phyloP scores from a whole-genome alignment of 2,113 vertebrate species.

The Pseudopipra pipra region DNA sequence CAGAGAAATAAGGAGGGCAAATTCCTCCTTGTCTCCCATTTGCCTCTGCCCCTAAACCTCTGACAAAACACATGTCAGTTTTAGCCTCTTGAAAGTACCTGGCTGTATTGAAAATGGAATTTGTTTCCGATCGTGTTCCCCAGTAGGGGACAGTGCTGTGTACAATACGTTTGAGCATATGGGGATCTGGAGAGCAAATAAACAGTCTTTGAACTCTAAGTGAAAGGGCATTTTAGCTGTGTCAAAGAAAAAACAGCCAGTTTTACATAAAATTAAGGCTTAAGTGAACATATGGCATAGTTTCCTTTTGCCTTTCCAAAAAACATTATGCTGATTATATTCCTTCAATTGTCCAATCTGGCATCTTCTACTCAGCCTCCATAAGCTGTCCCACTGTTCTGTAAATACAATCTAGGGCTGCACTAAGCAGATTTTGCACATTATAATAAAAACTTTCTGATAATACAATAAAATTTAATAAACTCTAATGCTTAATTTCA shows the following conservation, averaged over 20 bases:
- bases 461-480: conserved; percentile 82
- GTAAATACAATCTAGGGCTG: conserved; percentile 75
- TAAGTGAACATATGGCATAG: conserved; percentile 86
- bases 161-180: conserved; percentile 53
- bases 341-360: conserved; percentile 86
- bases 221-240: conserved; percentile 79
- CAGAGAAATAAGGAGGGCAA: neutral
- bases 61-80: neutral
- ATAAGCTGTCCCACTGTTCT: conserved; percentile 74
- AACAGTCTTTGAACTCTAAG: conserved; percentile 77
- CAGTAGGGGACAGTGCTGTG: conserved; percentile 71
- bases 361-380: conserved; percentile 72
- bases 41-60: neutral
- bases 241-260: conserved; percentile 79
- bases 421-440: conserved; percentile 82
- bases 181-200: conserved; percentile 70
- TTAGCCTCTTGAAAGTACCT: conserved; percentile 19
- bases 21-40: neutral
- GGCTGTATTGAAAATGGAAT: neutral
- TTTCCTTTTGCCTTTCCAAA: conserved; percentile 86
- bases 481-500: conserved; percentile 82
- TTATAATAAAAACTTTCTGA: conserved; percentile 84
- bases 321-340: conserved; percentile 87
- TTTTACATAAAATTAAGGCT: conserved; percentile 84
- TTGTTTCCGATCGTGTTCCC: neutral